Conservation (phyloP, 2,797 vertebrate genomes). For the Myotis planiceps region DNA sequence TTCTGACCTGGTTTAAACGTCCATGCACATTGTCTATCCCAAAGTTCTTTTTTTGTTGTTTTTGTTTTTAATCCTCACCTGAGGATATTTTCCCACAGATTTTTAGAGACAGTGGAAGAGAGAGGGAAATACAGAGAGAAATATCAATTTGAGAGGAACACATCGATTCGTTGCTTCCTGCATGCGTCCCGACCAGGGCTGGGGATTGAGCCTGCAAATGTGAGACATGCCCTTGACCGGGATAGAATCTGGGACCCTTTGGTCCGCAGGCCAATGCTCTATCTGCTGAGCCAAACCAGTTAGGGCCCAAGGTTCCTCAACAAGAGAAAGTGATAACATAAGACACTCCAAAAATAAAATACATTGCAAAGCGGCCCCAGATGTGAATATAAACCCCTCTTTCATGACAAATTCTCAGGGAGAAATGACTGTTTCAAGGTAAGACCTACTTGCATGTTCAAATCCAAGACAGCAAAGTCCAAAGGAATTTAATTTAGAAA, state of each 20-base stretch:
- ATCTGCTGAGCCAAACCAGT: no score
- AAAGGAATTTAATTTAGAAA: slow-evolving; percentile 15
- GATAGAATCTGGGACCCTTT: no score
- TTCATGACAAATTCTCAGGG: neutral
- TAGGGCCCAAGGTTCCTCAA: neutral
- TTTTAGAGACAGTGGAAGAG: no score
- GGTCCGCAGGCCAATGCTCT: no score
- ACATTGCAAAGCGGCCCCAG: neutral
- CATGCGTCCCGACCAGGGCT: no score
- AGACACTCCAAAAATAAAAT: neutral
- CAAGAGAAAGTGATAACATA: neutral
- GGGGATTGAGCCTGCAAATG: no score
- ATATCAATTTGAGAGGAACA: no score
- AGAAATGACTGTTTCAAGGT: neutral
- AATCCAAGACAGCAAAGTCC: neutral
- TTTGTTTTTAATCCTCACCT: no score
- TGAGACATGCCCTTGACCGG: no score
- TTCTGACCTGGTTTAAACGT: neutral
- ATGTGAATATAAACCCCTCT: neutral
- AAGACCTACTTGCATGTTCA: neutral
- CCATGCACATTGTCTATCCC: neutral
- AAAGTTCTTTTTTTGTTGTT: neutral
- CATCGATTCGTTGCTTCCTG: no score
- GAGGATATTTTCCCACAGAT: no score
- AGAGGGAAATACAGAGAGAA: no score